Evolutionary conservation across 2,797 vertebrate genomes (phyloP).

Genomic region (Eulemur albifrons): DNA sequence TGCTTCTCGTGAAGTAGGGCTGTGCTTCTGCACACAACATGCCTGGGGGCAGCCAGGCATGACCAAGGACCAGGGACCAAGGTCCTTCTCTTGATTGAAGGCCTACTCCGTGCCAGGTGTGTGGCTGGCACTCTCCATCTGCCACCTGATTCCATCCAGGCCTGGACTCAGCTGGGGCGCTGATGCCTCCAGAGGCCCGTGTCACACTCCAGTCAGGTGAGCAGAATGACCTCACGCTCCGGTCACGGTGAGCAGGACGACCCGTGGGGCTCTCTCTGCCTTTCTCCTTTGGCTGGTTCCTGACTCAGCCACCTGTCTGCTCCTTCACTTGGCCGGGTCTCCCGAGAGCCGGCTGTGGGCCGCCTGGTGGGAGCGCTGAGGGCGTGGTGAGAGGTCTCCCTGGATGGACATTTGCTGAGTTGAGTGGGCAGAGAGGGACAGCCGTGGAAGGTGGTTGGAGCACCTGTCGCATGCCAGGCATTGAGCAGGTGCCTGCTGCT

Average conservation of each 20-base stretch:
- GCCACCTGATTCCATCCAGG: neutral
- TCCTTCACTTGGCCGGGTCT: neutral
- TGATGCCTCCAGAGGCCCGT: neutral
- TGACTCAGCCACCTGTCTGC: neutral
- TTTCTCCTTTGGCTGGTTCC: neutral
- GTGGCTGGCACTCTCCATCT: neutral
- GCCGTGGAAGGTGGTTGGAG: too few relatives aligned
- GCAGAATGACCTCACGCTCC: neutral
- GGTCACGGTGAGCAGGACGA: neutral
- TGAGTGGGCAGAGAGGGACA: neutral
- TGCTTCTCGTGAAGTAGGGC: neutral
- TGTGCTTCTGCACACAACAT: too few relatives aligned
- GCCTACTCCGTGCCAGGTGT: neutral
- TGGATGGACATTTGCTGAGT: neutral
- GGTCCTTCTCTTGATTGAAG: neutral
- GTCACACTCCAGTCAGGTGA: neutral
- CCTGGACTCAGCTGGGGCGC: neutral
- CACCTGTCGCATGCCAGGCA: rapidly evolving
- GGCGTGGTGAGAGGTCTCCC: neutral
- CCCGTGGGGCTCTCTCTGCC: neutral
- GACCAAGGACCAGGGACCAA: neutral
- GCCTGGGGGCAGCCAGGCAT: neutral
- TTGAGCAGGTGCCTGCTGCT: too few relatives aligned
- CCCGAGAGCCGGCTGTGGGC: neutral
- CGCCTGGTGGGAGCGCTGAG: neutral